Evolutionary conservation across 2,888 invertebrate genomes (phyloP).

Genomic region (Automeris io): DNA sequence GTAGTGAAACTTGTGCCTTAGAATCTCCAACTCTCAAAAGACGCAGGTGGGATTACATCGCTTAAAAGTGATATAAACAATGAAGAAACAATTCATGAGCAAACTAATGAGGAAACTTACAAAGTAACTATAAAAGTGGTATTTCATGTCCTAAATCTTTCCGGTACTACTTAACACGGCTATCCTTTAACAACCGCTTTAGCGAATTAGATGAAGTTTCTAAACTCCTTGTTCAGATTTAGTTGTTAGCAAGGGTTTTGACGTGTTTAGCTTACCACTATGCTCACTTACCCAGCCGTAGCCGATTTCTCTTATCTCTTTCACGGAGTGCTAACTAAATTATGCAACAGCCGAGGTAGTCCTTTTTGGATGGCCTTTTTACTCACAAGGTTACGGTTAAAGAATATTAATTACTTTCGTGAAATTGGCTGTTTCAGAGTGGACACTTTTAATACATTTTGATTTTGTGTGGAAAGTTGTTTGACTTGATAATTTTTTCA

Average conservation of each 20-base stretch:
- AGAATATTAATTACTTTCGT: background rate
- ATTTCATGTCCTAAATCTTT: constrained; percentile 14
- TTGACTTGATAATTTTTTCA: too few species aligned
- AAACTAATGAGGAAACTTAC: constrained; percentile 1
- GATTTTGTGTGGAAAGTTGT: too few species aligned
- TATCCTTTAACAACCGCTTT: constrained; percentile 22
- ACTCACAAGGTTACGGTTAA: background rate
- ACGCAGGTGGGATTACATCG: background rate
- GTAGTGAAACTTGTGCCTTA: too few species aligned
- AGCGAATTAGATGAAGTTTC: constrained; percentile 28
- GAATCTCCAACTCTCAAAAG: too few species aligned
- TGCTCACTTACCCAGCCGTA: constrained; percentile 15
- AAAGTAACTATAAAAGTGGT: constrained; percentile 9
- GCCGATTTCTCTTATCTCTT: constrained; percentile 8
- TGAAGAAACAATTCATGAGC: background rate
- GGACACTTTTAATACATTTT: background rate
- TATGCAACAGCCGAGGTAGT: background rate
- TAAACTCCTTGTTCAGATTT: constrained; percentile 26
- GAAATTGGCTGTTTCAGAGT: background rate
- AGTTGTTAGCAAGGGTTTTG: constrained; percentile 30
- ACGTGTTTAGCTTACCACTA: constrained; percentile 23
- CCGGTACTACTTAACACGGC: constrained; percentile 21
- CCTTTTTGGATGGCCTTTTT: background rate
- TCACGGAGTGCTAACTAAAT: background rate
- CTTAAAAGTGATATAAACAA: background rate